These are phyloP conservation scores for Antitype chi DNA, from an alignment of 2,888 invertebrate species.

Conservation along the genomic window DNA sequence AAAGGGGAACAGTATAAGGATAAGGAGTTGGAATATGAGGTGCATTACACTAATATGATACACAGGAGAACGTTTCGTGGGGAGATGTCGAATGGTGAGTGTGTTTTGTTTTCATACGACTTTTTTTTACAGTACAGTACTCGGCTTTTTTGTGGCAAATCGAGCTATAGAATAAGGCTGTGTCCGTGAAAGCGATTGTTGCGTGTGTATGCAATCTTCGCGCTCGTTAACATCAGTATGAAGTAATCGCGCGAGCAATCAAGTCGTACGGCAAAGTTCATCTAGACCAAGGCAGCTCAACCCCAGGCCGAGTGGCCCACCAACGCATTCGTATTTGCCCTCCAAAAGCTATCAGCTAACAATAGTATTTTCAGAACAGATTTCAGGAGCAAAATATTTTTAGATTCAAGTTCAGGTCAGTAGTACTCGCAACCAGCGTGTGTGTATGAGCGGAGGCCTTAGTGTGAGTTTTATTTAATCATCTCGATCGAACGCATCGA, in stretches of 20 bases:
- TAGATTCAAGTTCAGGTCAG: no score
- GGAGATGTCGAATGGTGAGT: constrained; percentile 91
- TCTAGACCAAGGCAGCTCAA: no score
- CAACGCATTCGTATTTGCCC: no score
- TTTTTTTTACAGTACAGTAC: not conserved
- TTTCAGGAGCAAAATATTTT: no score
- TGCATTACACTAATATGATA: constrained; percentile 92
- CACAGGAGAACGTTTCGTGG: constrained; percentile 76
- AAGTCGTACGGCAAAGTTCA: not conserved
- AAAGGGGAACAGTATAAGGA: constrained; percentile 87
- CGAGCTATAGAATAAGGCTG: not conserved
- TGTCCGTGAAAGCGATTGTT: not conserved
- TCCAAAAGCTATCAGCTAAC: no score
- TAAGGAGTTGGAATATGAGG: constrained; percentile 91
- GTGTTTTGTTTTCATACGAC: not conserved
- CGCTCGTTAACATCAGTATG: not conserved
- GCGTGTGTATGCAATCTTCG: not conserved
- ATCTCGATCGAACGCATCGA: no score
- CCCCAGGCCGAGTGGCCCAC: no score
- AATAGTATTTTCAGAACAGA: no score
- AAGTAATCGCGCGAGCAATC: not conserved
- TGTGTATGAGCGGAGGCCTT: no score
- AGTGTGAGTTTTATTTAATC: no score
- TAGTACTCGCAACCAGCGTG: no score
- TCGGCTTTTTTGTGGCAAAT: not conserved